A percentile compares a stretch with the other conserved stretches of the same genome.
Conservation (phyloP, 2,797 vertebrate species). For the Gymnothorax reevesii region DNA sequence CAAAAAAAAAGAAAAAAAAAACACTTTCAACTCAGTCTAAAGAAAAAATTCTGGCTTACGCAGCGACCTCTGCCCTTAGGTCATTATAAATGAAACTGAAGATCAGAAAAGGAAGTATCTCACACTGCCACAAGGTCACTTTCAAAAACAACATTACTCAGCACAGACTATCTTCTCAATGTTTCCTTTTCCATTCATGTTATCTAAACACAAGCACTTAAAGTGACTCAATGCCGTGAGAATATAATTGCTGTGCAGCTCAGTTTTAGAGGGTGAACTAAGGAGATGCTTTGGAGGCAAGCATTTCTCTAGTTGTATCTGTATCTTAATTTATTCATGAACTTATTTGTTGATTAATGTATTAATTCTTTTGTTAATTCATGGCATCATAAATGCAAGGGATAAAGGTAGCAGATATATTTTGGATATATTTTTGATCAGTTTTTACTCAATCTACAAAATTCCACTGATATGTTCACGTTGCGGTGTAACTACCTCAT, state of each 20-base stretch:
- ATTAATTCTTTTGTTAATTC: too few relatives aligned
- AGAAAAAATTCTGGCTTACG: not conserved
- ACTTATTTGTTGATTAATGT: too few relatives aligned
- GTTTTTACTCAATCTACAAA: not conserved
- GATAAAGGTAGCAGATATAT: not conserved
- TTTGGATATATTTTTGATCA: not conserved
- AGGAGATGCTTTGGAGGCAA: not conserved
- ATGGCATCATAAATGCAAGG: too few relatives aligned
- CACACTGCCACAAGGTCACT: not conserved
- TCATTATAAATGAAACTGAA: not conserved
- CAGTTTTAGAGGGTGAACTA: not conserved
- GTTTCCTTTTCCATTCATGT: not conserved
- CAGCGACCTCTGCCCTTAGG: not conserved
- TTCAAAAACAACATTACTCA: not conserved
- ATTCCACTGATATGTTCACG: not conserved
- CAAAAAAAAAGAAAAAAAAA: not conserved
- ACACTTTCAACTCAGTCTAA: not conserved
- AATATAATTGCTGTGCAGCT: not conserved
- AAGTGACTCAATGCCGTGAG: not conserved
- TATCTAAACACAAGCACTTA: not conserved
- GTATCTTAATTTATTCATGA: too few relatives aligned
- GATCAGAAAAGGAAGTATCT: not conserved
- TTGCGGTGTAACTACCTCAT: not conserved
- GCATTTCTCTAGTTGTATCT: not conserved
- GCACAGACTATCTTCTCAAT: not conserved